Evolutionary conservation across 1,140 invertebrate genomes (phyloP), one percentile per base, ranked within the genome.

Genomic region (Drosophila paulistorum): DNA sequence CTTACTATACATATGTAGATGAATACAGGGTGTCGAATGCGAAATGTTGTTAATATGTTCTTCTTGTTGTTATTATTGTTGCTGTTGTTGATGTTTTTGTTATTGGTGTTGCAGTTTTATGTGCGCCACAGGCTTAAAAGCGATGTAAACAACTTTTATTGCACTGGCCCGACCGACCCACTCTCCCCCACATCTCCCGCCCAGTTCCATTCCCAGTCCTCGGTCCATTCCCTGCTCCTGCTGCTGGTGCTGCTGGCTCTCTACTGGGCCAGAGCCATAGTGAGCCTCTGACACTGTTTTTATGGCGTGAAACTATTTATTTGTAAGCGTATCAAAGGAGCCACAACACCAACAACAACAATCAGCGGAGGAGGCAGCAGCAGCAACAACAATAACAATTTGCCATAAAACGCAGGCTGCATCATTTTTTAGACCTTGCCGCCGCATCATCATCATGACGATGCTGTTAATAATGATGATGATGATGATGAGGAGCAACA

Each of bases 231-330:
- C 26, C 26, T 37, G 7, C 35, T 9, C 35, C 35, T 37, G 17
- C 58, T 23, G 3, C 10, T 17, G 17, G 0, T 7, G 35, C 11
- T 39, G 11, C 30, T 39, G 37, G 37, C 41, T 57, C 48, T 57
- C 48, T 45, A 9, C n/a, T 14, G 42, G 48, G 2, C 41, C 35
- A 26, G 17, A 17, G 6, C 42, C 45, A 51, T 51, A 51, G 45
- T 42, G 17, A 23, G 59, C 20, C 14, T 61, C 39, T 61, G 17
- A 61, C 39, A 61, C 39, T 45, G 41, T 51, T 70, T 70, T 89
- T 81, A 84, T 87, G 85, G 83, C 84, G 80, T 89, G 73, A 77
- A 87, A 89, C 83, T 87, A 87, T 87, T 87, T 87, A 89, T 87
- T 87, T 87, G 84, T 83, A 74, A 89, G 83, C 84, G 72, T 86